A percentile compares a stretch with the other conserved stretches of the same genome.
These are phyloP conservation scores for Protodeltote pygarga DNA, from an alignment of 2,888 invertebrate genomes.

Conservation along the genomic window DNA sequence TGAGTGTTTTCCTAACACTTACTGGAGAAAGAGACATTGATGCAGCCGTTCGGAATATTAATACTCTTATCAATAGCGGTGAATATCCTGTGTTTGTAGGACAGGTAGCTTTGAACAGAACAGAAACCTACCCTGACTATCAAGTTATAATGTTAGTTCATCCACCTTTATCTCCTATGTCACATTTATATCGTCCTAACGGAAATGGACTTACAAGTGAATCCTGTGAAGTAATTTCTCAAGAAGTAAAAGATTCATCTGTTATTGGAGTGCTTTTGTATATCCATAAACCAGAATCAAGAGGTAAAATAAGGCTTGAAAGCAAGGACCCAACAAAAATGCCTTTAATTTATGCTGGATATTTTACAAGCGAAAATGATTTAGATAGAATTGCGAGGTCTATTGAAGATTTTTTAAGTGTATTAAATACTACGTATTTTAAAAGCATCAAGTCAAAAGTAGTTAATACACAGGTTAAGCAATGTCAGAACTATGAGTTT, in stretches of 20 bases:
- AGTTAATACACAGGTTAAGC: conserved; percentile 45
- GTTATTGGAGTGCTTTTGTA: conserved; percentile 52
- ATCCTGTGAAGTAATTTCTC: conserved; percentile 51
- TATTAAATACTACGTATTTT: conserved; percentile 55
- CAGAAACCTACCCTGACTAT: conserved; percentile 62
- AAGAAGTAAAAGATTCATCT: conserved; percentile 42
- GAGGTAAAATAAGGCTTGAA: conserved; percentile 57
- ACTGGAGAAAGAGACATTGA: conserved; percentile 42
- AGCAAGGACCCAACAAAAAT: conserved; percentile 55
- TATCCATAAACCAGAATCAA: conserved; percentile 62
- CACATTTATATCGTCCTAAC: conserved; percentile 50
- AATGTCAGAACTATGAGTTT: conserved; percentile 56
- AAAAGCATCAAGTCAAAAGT: conserved; percentile 46
- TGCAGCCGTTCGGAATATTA: conserved; percentile 45
- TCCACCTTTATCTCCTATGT: conserved; percentile 46
- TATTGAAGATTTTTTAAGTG: conserved; percentile 48
- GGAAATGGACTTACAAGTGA: conserved; percentile 52
- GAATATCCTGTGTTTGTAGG: conserved; percentile 58
- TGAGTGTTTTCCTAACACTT: conserved; percentile 52
- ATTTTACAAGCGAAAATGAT: conserved; percentile 56
- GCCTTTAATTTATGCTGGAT: conserved; percentile 55
- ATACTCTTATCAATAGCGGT: conserved; percentile 52
- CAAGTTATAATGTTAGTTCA: conserved; percentile 51
- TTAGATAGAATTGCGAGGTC: conserved; percentile 46
- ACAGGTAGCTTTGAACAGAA: conserved; percentile 55